These are phyloP conservation scores for Hirtodrosophila trivittata DNA, from an alignment of 2,888 invertebrate genomes.

Conservation along the genomic window DNA sequence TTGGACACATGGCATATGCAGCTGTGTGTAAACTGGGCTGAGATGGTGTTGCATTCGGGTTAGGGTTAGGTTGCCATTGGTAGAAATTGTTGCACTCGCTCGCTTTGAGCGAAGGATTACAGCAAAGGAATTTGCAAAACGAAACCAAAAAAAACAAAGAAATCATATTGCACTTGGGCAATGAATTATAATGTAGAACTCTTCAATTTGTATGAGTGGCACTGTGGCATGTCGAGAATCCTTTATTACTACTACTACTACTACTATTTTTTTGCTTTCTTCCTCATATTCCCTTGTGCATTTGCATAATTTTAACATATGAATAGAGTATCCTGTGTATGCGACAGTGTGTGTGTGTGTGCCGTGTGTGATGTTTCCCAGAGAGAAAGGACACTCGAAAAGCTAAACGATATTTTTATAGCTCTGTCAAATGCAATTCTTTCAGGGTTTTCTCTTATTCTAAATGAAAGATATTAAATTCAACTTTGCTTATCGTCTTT, in stretches of 20 bases:
- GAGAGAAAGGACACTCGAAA: background rate
- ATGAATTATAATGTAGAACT: constrained; percentile 69
- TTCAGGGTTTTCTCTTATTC: too few relatives aligned
- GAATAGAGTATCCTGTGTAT: background rate
- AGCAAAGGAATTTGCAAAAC: constrained; percentile 10
- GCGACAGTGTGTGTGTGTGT: constrained; percentile 2
- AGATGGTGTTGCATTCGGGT: background rate
- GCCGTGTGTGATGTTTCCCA: background rate
- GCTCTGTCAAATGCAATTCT: too few relatives aligned
- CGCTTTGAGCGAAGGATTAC: constrained; percentile 25
- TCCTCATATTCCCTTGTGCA: constrained; percentile 17
- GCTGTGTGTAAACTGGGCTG: constrained; percentile 4
- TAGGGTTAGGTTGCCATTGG: too few relatives aligned
- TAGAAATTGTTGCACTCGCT: constrained; percentile 47
- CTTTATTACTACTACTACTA: constrained; percentile 1
- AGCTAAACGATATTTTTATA: too few relatives aligned
- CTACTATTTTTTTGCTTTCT: background rate
- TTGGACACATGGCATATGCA: constrained; percentile 56
- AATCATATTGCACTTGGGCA: constrained; percentile 60
- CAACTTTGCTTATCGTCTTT: too few relatives aligned
- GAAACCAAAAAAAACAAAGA: constrained; percentile 35
- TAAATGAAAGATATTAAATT: too few relatives aligned
- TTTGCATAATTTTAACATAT: constrained; percentile 44
- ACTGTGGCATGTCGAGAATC: constrained; percentile 45
- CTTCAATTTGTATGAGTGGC: constrained; percentile 52